Evolutionary conservation across 23 tunicate species (phyloP), one percentile per base, ranked within the genome.

Genomic region (Clavelina lepadiformis): DNA sequence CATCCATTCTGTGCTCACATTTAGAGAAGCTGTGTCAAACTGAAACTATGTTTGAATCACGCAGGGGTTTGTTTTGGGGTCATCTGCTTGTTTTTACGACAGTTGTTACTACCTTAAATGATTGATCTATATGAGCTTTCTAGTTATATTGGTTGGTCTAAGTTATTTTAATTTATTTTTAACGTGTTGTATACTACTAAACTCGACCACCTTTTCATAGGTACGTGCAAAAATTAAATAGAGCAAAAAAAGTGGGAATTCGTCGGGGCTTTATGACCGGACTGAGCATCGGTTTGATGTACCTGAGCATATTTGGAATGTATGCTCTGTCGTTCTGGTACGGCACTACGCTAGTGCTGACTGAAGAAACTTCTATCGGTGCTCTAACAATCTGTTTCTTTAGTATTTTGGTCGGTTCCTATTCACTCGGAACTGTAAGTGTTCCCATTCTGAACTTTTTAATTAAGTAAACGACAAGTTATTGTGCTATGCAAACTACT

Each of bases 301-400:
- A 76, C 31, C 1, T 83, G 26, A n/a, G 65, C 15, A 76, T 83
- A 83, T 83, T 60, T 76, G 69, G 64, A 11, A 69, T 54, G 65
- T 83, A 76, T 44, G 92, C 77, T 13, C 46, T 83, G 21, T 58
- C 83, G 0, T 83, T 83, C 30, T 83, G 92, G 92, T 83, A 83
- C 46, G 92, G 92, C 3, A 59, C 70, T 4, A 57, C 37, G 21
- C 37, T 83, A 44, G 71, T 83, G 6, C 24, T 76, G 6, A 29
- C 54, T 28, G 75, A 55, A 35, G 58, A 63, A 27, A 63, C 72
- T 15, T 13, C 45, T 2, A 25, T 65, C 20, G 92, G 92, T 11
- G 82, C 69, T 36, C 50, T 83, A 66, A 68, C 82, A 0, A 65
- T 64, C 0, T 76, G 68, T 3, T 83, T 83, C 44, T 81, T 71